Evolutionary conservation across 2,888 invertebrate genomes (phyloP), one percentile per base, ranked within the genome.

Genomic region (Deladenus siricidicola): DNA sequence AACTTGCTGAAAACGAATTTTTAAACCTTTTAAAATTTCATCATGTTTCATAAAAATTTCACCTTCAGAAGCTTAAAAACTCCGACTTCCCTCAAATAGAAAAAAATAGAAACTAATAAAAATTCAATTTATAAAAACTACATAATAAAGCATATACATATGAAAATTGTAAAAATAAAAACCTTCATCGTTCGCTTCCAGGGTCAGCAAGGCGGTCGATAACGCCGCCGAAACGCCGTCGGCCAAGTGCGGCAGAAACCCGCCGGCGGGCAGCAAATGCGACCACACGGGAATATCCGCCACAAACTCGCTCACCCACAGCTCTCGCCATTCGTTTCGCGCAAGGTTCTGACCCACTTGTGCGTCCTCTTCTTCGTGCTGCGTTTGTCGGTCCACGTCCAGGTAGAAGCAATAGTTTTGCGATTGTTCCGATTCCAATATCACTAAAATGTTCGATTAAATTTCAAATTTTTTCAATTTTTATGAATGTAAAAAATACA

Each of bases 281-380:
- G 53, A 53, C 53, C 53, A 53, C 1, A 34, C 23, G n/a, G 53
- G 53, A n/a, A 53, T 53, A n/a, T 53, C 53, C 19, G 53, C 34
- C 1, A 2, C 30, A 1, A 23, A 39, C 4, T 53, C 53, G 39
- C 34, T 53, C 42, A 53, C 10, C 53, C 53, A 39, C 17, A 53
- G 19, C 23, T 53, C 30, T n/a, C n/a, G n/a, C n/a, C n/a, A n/a
- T n/a, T n/a, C n/a, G 19, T 28, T 29, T 10, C 24, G 19, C 19
- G 50, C 26, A 8, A 19, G 26, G 23, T 21, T 23, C 8, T 21
- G 23, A 19, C 19, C 8, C 14, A n/a, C 34, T n/a, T 34, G 30
- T 6, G 47, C 47, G 8, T 6, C 6, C 21, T 47, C 26, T 47
- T 47, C 47, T 6, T 14, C 8, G n/a, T 47, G 6, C n/a, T 42